Conservation (phyloP, 2,797 vertebrate species). For the Catostomus latipinnis region DNA sequence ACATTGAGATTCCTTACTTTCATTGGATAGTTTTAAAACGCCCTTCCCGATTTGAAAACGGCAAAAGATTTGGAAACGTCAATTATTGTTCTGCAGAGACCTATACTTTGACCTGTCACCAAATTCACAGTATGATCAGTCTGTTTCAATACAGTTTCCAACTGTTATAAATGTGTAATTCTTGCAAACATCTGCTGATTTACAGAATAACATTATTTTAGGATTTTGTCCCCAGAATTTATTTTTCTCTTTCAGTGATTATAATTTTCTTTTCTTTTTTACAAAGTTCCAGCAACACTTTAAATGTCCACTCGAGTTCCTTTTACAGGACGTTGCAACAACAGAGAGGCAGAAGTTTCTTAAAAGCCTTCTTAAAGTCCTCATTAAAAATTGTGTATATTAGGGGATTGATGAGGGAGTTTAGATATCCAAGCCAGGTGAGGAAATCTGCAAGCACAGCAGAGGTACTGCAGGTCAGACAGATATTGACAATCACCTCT, state of each 20-base stretch:
- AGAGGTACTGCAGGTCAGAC: conserved; percentile 87
- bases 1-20: too few species aligned
- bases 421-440: conserved; percentile 96
- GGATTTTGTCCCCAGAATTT: background rate
- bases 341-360: conserved; percentile 84
- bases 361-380: conserved; percentile 98
- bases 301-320: background rate
- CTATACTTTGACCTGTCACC: too few species aligned
- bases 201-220: background rate
- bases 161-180: background rate
- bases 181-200: background rate
- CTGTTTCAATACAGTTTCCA: background rate
- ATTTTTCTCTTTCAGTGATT: background rate
- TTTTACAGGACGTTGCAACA: conserved; percentile 86
- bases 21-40: too few species aligned
- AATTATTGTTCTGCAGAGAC: too few species aligned
- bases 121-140: too few species aligned
- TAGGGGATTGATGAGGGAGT: conserved; percentile 97
- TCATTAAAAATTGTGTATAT: conserved; percentile 99
- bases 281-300: background rate
- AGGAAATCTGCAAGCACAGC: conserved; percentile 93
- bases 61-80: too few species aligned
- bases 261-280: too few species aligned
- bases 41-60: too few species aligned
- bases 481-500: conserved; percentile 95